Base-by-base conservation (phyloP, 1,140 invertebrate genomes). In the Lepidurus apus region DNA sequence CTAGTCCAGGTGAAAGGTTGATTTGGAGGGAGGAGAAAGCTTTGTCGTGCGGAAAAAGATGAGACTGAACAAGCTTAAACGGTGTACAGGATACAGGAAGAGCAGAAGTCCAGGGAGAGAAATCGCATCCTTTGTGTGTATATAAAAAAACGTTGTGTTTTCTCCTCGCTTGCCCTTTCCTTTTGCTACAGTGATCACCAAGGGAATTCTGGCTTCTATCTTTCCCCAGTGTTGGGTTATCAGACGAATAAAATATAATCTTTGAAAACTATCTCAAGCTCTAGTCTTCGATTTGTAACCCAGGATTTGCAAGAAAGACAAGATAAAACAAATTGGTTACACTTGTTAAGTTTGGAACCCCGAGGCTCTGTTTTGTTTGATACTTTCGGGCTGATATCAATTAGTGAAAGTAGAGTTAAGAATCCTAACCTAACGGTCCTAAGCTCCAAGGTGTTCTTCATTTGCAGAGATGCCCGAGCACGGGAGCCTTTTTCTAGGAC, bases 1-100 rank as follows among this genome's bases (percentile, higher is more conserved):
- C 53, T 65, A 65, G 53, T 65, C 13, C 53, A 65, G 53, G 53
- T n/a, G 53, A 65, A 65, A 65, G 53, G 53, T 65, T 65, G 53
- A 65, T 65, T 65, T 21, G 1, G 21, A 65, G 8, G 13, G 13
- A 65, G 53, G 53, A 17, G 53, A 65, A 65, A 65, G 53, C n/a
- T 65, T 65, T 65, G 53, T 21, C 53, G 17, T 65, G 53, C 53
- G 21, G 53, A 21, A 65, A 65, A 34, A 34, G 34, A 34, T 34
- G 34, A 34, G 34, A 34, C 34, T 34, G 34, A 34, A 4, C 34
- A 34, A 21, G 53, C 17, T 65, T 13, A 65, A 13, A 65, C 53
- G 53, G 21, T 65, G 5, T 21, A 13, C 17, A 65, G 17, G 17
- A 17, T 65, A 13, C 53, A 65, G 53, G 53, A 65, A 65, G 53